Evolutionary conservation across 2,797 vertebrate genomes (phyloP).

Genomic region (Tapirus indicus): DNA sequence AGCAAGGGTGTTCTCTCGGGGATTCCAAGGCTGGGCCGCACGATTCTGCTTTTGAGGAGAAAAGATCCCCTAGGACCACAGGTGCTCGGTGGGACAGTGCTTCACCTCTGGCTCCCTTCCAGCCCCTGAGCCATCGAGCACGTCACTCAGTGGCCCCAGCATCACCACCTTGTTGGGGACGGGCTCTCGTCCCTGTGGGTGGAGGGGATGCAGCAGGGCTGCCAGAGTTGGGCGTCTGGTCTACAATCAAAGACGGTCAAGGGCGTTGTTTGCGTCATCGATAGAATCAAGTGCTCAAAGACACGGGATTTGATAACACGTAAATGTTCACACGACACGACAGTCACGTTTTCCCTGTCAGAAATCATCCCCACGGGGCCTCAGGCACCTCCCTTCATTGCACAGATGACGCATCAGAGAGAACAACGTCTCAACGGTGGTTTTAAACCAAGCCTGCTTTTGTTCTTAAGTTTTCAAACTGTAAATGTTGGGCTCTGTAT

Average conservation of each 20-base stretch:
- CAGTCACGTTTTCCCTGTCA: background rate
- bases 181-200: too few species aligned
- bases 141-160: background rate
- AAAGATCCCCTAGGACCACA: background rate
- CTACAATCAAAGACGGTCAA: background rate
- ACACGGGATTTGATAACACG: background rate
- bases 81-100: background rate
- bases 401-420: background rate
- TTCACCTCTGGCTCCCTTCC: background rate
- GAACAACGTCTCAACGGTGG: background rate
- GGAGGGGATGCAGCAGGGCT: background rate
- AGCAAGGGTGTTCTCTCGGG: background rate
- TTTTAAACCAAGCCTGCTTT: background rate
- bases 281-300: background rate
- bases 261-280: background rate
- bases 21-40: background rate
- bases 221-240: background rate
- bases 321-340: background rate
- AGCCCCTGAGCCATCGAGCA: background rate
- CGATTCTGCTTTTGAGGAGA: background rate
- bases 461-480: background rate
- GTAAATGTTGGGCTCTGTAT: background rate
- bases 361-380: background rate
- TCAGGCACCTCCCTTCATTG: accelerated
- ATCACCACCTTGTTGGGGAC: background rate